Conservation (phyloP, 2,888 invertebrate species). For the Dexiosoma caninum region DNA sequence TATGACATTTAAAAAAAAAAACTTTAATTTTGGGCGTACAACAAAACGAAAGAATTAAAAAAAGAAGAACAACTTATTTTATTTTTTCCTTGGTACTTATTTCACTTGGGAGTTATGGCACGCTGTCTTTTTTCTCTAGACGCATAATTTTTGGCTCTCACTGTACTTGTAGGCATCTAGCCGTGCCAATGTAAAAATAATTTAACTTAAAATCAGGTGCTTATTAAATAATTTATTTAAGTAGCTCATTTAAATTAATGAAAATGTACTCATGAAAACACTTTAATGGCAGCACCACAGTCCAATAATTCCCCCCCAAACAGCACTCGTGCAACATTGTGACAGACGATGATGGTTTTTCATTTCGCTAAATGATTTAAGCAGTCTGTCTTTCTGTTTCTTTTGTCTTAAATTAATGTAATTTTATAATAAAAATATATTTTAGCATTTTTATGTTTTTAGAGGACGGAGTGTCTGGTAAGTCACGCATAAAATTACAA, state of each 20-base stretch:
- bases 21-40: too few species aligned
- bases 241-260: constrained; percentile 74
- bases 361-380: constrained; percentile 1
- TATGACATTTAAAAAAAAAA: too few species aligned
- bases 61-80: too few species aligned
- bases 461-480: not conserved
- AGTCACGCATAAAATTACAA: constrained; percentile 51
- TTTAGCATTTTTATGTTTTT: not conserved
- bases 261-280: constrained; percentile 69
- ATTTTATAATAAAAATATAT: constrained; percentile 29
- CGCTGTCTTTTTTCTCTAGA: too few species aligned
- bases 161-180: constrained; percentile 12
- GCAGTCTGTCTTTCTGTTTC: not conserved
- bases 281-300: constrained; percentile 31
- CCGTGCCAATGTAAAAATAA: constrained; percentile 3
- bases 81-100: not conserved
- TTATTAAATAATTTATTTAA: constrained; percentile 77
- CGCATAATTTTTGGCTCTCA: not conserved
- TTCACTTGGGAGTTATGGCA: too few species aligned
- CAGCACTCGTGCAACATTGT: not conserved
- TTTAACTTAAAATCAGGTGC: constrained; percentile 68
- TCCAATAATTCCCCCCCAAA: not conserved
- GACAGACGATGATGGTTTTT: not conserved
- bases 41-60: too few species aligned
- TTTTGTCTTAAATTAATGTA: not conserved